These are phyloP conservation scores for Liopterus haemorrhoidalis DNA, from an alignment of 2,888 invertebrate genomes.

Conservation along the genomic window DNA sequence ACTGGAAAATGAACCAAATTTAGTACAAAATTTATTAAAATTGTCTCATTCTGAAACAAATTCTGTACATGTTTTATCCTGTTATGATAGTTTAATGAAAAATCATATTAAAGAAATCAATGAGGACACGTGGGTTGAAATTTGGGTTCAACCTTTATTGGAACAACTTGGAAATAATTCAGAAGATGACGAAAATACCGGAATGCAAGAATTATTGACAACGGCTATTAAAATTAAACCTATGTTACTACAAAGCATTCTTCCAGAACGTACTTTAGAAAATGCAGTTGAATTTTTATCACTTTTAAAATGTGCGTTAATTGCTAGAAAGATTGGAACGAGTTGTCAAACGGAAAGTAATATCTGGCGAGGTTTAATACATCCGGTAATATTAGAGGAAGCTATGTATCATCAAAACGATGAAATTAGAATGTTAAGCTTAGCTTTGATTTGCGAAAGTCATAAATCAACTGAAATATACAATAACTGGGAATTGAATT, in stretches of 20 bases:
- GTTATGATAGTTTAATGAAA: constrained; percentile 53
- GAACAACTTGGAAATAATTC: constrained; percentile 10
- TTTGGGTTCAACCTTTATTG: constrained; percentile 47
- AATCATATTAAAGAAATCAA: constrained; percentile 43
- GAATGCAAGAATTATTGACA: constrained; percentile 41
- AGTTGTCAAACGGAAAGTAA: constrained; percentile 28
- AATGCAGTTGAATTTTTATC: constrained; percentile 43
- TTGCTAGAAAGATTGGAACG: constrained; percentile 48
- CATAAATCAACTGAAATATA: constrained; percentile 67
- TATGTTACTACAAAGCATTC: constrained; percentile 33
- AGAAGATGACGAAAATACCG: constrained; percentile 31
- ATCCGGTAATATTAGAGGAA: constrained; percentile 48
- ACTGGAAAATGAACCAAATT: constrained; percentile 39
- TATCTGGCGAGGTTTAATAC: constrained; percentile 53
- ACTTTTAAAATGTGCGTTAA: constrained; percentile 48
- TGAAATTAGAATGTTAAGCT: constrained; percentile 60
- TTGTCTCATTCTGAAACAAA: constrained; percentile 34
- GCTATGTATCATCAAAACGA: constrained; percentile 56
- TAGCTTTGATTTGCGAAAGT: constrained; percentile 66
- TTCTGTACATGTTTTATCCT: constrained; percentile 13
- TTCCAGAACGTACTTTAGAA: constrained; percentile 18
- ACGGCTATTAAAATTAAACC: constrained; percentile 42
- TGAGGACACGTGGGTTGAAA: constrained; percentile 45
- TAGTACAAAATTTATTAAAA: constrained; percentile 41
- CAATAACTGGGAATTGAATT: constrained; percentile 54